These are phyloP conservation scores for Tetramorium simillimum DNA, from an alignment of 1,140 invertebrate species.

Conservation along the genomic window DNA sequence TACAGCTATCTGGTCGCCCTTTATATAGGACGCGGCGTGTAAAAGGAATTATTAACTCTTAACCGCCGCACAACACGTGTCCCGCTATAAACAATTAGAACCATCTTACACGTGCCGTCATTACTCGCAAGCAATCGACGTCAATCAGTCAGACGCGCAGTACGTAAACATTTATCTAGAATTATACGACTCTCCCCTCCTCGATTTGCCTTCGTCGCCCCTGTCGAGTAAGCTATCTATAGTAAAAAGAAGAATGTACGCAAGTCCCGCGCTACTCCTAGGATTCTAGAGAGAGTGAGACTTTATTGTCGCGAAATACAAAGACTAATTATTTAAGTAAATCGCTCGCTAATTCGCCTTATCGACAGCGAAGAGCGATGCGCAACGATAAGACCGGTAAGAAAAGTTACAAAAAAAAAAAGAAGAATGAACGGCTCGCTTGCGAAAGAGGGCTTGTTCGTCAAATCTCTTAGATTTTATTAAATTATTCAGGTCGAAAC, in stretches of 20 bases:
- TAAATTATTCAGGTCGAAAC: neutral
- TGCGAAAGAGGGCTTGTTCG: neutral
- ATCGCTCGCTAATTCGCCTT: neutral
- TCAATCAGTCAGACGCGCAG: constrained; percentile 22
- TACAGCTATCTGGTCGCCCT: constrained; percentile 4
- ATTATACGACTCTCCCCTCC: constrained; percentile 4
- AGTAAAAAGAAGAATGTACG: constrained; percentile 18
- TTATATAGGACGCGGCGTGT: constrained; percentile 1
- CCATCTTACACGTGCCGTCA: neutral
- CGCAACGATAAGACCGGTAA: constrained; percentile 3
- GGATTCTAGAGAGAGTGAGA: neutral
- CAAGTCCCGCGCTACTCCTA: neutral
- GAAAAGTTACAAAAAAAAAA: constrained; percentile 36
- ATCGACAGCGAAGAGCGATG: neutral
- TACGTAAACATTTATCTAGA: constrained; percentile 52
- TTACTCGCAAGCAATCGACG: constrained; percentile 21
- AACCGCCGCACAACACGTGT: neutral
- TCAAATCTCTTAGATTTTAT: neutral
- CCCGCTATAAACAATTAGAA: constrained; percentile 34
- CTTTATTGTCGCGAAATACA: constrained; percentile 55
- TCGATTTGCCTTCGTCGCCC: constrained; percentile 9
- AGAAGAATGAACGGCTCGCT: constrained; percentile 25
- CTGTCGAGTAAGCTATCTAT: constrained; percentile 33
- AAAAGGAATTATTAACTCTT: constrained; percentile 18
- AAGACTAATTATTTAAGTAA: constrained; percentile 34